These are phyloP conservation scores for Urosaurus nigricauda DNA, from an alignment of 2,797 vertebrate species.

Conservation along the genomic window DNA sequence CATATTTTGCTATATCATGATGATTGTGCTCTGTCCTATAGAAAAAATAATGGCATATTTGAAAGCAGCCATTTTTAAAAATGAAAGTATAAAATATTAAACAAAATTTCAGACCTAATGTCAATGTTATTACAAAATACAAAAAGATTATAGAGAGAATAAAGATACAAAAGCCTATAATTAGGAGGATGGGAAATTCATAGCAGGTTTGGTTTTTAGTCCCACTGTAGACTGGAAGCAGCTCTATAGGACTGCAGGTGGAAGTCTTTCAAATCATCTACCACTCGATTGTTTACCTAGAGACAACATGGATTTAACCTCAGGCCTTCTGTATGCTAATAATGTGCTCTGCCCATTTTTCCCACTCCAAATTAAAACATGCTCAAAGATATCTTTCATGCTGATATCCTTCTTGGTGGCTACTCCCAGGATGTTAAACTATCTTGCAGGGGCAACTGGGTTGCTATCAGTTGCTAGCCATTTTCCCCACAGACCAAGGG, in stretches of 20 bases:
- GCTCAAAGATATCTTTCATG: not conserved
- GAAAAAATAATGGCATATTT: not conserved
- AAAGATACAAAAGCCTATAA: not conserved
- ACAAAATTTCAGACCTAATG: not conserved
- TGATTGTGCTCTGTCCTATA: not conserved
- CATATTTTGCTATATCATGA: not conserved
- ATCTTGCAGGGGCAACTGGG: too few species aligned
- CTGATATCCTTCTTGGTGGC: too few species aligned
- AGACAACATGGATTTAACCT: not conserved
- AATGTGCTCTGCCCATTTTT: not conserved
- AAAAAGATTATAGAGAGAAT: too few species aligned
- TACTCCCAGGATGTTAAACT: too few species aligned
- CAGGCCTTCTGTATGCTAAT: not conserved
- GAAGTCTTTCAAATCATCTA: not conserved
- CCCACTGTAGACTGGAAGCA: not conserved
- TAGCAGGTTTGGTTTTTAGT: not conserved
- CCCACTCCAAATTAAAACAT: not conserved
- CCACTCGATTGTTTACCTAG: not conserved
- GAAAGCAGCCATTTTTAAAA: not conserved
- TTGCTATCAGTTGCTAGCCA: too few species aligned
- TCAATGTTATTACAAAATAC: not conserved
- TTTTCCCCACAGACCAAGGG: too few species aligned
- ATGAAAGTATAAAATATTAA: not conserved
- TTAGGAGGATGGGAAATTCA: not conserved
- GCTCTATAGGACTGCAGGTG: not conserved